Percentiles rank a stretch among this genome's conserved stretches.
These are phyloP conservation scores for Denticeps clupeoides DNA, from an alignment of 2,797 vertebrate genomes.

Conservation along the genomic window DNA sequence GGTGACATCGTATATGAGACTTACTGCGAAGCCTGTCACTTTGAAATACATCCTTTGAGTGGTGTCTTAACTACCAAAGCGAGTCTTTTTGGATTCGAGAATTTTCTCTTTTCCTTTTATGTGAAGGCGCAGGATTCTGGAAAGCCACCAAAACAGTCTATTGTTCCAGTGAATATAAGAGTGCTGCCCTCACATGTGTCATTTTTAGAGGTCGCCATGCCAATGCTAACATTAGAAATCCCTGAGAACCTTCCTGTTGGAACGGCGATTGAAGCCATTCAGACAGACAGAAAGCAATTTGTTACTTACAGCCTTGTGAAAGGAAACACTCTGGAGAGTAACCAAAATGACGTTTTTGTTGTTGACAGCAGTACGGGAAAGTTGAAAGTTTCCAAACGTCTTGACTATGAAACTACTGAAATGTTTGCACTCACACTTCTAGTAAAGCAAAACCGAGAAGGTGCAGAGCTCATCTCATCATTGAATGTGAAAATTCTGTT, in stretches of 20 bases:
- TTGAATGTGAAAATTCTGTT: conserved; percentile 68
- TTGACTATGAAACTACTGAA: conserved; percentile 69
- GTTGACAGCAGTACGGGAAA: conserved; percentile 62
- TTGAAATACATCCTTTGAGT: conserved; percentile 61
- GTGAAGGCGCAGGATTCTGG: conserved; percentile 68
- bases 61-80: conserved; percentile 67
- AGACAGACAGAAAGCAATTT: conserved; percentile 48
- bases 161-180: conserved; percentile 62
- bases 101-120: conserved; percentile 64
- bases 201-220: conserved; percentile 61
- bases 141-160: conserved; percentile 53
- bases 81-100: conserved; percentile 70
- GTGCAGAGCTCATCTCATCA: conserved; percentile 52
- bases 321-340: conserved; percentile 68
- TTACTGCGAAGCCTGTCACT: conserved; percentile 61
- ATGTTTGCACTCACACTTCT: conserved; percentile 66
- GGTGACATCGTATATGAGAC: conserved; percentile 66
- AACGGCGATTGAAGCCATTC: conserved; percentile 60
- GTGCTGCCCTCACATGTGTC: conserved; percentile 62
- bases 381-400: conserved; percentile 64
- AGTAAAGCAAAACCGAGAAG: conserved; percentile 45
- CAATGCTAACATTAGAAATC: conserved; percentile 57
- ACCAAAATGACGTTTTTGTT: conserved; percentile 62
- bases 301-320: conserved; percentile 59
- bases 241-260: conserved; percentile 65